Percentiles rank a stretch among this genome's conserved stretches.
Conservation (phyloP, 1,140 invertebrate species). For the Zaprionus vittiger region DNA sequence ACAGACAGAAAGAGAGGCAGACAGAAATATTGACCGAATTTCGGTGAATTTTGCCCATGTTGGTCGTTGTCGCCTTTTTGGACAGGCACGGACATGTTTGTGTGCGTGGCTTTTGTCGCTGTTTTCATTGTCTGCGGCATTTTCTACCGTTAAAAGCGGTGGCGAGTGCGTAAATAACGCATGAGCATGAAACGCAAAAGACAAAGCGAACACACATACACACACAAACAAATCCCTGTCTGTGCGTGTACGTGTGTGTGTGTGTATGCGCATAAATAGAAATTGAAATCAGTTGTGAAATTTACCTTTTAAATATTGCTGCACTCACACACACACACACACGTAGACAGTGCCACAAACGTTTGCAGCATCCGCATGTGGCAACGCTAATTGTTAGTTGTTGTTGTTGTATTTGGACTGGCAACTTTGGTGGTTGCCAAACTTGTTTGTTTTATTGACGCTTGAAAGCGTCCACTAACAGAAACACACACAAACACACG, state of each 20-base stretch:
- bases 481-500: conserved; percentile 18
- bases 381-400: conserved; percentile 43
- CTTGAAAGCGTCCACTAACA: conserved; percentile 44
- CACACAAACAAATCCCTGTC: not conserved
- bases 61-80: conserved; percentile 36
- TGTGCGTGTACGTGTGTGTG: not conserved
- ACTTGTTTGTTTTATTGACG: conserved; percentile 73
- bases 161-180: conserved; percentile 42
- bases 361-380: conserved; percentile 15
- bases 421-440: conserved; percentile 49
- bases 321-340: not conserved
- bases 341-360: conserved; percentile 8
- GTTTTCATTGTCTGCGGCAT: conserved; percentile 45
- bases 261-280: conserved; percentile 4
- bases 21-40: conserved; percentile 79
- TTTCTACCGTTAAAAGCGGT: conserved; percentile 33
- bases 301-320: conserved; percentile 30
- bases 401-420: conserved; percentile 28
- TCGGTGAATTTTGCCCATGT: conserved; percentile 55
- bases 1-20: conserved; percentile 26
- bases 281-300: not conserved
- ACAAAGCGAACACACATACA: not conserved
- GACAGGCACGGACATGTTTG: conserved; percentile 29
- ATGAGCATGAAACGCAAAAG: conserved; percentile 28
- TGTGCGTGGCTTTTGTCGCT: conserved; percentile 26